Evolutionary conservation across 2,797 vertebrate species (phyloP), one percentile per base, ranked within the genome.

Genomic region (Sciurus carolinensis): DNA sequence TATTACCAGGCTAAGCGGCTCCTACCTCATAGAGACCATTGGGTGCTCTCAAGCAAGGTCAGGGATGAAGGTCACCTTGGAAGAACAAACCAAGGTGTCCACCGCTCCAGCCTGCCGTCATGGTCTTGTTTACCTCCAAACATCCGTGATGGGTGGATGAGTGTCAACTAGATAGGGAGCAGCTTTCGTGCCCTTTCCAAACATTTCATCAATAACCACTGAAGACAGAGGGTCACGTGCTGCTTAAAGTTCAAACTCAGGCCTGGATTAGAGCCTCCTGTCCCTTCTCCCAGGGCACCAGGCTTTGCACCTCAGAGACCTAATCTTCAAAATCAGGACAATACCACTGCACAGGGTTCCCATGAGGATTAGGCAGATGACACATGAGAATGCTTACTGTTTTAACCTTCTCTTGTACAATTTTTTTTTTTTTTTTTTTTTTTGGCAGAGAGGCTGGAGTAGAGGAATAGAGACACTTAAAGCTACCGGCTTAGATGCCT

Each of bases 381-480:
- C 15, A 77, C 54, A 64, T 52, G 44, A 47, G 77, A 84, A 95
- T 92, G 33, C 33, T 80, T 88, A 88, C 57, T 59, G 67, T 73
- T 96, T 93, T 91, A 91, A 17, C 26, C 80, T 90, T 90, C 87
- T 39, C 33, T 69, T 42, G 22, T 36, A 73, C 24, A 90, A 67
- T 87, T 54, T 22, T 13, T 76, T 94, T 91, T 89, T 57, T 95
- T 94, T 95, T 54, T 22, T 13, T 76, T 94, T 91, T 87, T 57
- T 95, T 94, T 95, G 75, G 82, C 39, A 80, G 82, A 94, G 44
- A 91, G 12, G 4, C 36, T 54, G 9, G 50, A 87, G 90, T 62
- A 24, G 20, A 86, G 82, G 54, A 86, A 90, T 10, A 92, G 33
- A 91, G 71, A 87, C n/a, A 87, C 33, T 66, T 67, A 91, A 88